phyloP scores from a whole-genome alignment of 2,888 invertebrate genomes.

The Julus scandinavius region DNA sequence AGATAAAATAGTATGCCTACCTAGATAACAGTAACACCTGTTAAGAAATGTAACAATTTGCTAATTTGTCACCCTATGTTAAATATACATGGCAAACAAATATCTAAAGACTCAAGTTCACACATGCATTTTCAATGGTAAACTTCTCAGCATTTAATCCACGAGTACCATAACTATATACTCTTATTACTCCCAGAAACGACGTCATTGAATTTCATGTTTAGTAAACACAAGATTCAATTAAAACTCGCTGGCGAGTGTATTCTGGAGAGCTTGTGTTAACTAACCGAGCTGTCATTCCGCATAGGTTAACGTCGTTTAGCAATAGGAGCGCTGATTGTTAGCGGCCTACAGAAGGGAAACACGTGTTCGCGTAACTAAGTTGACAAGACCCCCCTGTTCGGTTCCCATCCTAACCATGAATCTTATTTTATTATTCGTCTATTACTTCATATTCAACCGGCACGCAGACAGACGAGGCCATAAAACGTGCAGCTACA shows the following conservation, averaged over 20 bases:
- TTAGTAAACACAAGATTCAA: neutral
- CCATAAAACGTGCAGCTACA: slow-evolving; percentile 45
- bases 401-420: slow-evolving; percentile 47
- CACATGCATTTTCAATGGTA: too few species aligned
- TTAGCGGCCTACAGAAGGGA: slow-evolving; percentile 27
- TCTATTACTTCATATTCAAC: slow-evolving; percentile 50
- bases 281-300: slow-evolving; percentile 15
- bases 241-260: neutral
- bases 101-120: too few species aligned
- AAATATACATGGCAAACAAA: too few species aligned
- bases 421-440: slow-evolving; percentile 44
- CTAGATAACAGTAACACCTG: too few species aligned
- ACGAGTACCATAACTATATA: too few species aligned
- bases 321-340: slow-evolving; percentile 9
- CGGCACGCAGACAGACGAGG: slow-evolving; percentile 39
- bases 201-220: too few species aligned
- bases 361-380: slow-evolving; percentile 49
- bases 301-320: neutral
- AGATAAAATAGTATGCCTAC: too few species aligned
- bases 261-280: neutral
- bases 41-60: too few species aligned
- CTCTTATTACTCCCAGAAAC: too few species aligned
- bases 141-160: too few species aligned
- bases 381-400: slow-evolving; percentile 50
- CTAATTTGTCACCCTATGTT: too few species aligned